Conservation (phyloP, 2,113 vertebrate species). For the Heliornis fulica region DNA sequence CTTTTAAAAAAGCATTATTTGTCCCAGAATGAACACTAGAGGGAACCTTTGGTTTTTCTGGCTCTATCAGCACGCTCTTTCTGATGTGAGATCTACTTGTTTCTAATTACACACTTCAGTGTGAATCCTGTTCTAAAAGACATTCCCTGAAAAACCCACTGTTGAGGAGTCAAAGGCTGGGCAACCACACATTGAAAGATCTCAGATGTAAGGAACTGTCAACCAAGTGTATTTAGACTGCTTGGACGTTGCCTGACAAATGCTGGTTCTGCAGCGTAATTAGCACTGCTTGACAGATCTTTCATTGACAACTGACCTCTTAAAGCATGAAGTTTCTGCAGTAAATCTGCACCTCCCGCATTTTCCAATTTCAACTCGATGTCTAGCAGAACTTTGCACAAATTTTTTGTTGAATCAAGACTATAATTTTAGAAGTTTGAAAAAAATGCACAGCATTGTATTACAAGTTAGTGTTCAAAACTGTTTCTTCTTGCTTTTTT, state of each 20-base stretch:
- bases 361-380: not conserved
- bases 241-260: not conserved
- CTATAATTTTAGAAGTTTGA: not conserved
- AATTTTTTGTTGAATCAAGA: not conserved
- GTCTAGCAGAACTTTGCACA: not conserved
- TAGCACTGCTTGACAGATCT: not conserved
- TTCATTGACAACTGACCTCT: not conserved
- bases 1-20: not conserved
- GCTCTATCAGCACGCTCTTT: not conserved
- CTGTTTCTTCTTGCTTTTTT: not conserved
- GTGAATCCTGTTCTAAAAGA: not conserved
- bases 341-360: not conserved
- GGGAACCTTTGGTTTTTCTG: constrained; percentile 48
- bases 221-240: not conserved
- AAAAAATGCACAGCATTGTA: not conserved
- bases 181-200: not conserved
- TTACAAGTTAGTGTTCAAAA: not conserved
- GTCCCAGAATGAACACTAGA: constrained; percentile 21
- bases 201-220: not conserved
- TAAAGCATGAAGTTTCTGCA: not conserved
- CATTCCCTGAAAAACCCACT: not conserved
- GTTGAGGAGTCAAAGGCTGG: not conserved
- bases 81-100: not conserved
- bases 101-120: not conserved
- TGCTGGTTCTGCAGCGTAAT: not conserved